These are phyloP conservation scores for Lonchura striata DNA, from an alignment of 2,113 vertebrate species.

Conservation along the genomic window DNA sequence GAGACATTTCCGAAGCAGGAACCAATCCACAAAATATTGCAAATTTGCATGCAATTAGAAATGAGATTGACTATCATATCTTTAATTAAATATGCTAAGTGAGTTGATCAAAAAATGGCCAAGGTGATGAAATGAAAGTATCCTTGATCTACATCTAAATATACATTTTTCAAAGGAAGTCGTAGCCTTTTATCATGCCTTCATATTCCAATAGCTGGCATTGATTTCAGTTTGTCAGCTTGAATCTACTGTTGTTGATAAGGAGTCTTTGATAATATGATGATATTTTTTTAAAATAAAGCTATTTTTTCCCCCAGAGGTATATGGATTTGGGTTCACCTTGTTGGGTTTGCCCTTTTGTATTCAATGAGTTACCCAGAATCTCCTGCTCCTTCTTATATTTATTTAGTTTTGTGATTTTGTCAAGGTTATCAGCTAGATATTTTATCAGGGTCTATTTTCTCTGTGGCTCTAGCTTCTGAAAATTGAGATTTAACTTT, in stretches of 20 bases:
- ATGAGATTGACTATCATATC: not conserved
- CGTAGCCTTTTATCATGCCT: not conserved
- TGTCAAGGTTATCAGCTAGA: not conserved
- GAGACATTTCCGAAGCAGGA: slow-evolving; percentile 6
- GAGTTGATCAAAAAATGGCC: not conserved
- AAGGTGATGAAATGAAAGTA: slow-evolving; percentile 2
- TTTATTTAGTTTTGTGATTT: not conserved
- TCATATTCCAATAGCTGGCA: not conserved
- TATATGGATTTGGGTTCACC: not conserved
- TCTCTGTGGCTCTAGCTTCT: not conserved
- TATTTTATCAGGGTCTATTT: not conserved
- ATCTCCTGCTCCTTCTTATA: not conserved
- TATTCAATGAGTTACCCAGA: not conserved
- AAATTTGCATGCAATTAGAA: slow-evolving; percentile 8
- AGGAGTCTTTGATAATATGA: not conserved
- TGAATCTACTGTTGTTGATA: not conserved
- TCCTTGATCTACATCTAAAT: slow-evolving; percentile 20
- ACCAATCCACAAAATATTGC: not conserved
- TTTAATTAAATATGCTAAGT: slow-evolving; percentile 42
- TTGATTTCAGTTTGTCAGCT: not conserved
- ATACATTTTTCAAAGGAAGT: slow-evolving; percentile 13
- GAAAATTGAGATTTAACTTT: not conserved
- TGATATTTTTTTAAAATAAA: not conserved
- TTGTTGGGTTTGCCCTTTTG: not conserved
- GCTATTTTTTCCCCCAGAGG: not conserved